Conservation (phyloP, 2,888 invertebrate species). For the Lapara coniferarum region DNA sequence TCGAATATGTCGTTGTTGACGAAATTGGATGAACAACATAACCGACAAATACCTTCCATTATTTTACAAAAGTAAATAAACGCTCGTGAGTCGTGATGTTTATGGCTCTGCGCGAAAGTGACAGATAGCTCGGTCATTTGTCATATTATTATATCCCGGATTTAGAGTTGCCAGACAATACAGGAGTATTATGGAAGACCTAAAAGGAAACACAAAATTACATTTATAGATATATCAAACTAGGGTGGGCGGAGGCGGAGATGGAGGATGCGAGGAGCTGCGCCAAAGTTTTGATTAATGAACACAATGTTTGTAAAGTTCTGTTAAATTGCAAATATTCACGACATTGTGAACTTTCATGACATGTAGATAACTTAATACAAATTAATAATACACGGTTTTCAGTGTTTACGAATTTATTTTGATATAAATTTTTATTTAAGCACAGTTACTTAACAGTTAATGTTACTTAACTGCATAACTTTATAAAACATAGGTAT, state of each 20-base stretch:
- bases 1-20: conserved; percentile 88
- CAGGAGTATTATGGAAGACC: conserved; percentile 64
- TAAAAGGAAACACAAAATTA: conserved; percentile 37
- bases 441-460: no score
- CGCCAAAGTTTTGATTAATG: conserved; percentile 84
- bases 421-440: background rate
- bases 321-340: conserved; percentile 72
- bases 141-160: conserved; percentile 65
- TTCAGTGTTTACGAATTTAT: background rate
- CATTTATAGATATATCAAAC: conserved; percentile 45
- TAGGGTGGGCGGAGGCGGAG: conserved; percentile 59
- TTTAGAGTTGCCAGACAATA: conserved; percentile 58
- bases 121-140: conserved; percentile 71
- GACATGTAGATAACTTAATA: conserved; percentile 19
- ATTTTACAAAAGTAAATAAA: conserved; percentile 45
- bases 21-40: conserved; percentile 76
- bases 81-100: conserved; percentile 52
- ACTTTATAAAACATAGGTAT: no score
- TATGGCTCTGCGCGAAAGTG: conserved; percentile 58
- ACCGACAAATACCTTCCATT: conserved; percentile 76
- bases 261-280: conserved; percentile 74
- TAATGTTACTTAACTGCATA: background rate
- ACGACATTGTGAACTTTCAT: conserved; percentile 65
- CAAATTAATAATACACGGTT: background rate
- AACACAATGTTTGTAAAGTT: conserved; percentile 78